A percentile compares a stretch with the other conserved stretches of the same genome.
Evolutionary conservation across 2,888 invertebrate genomes (phyloP).

Genomic region (Cartodere bifasciata): DNA sequence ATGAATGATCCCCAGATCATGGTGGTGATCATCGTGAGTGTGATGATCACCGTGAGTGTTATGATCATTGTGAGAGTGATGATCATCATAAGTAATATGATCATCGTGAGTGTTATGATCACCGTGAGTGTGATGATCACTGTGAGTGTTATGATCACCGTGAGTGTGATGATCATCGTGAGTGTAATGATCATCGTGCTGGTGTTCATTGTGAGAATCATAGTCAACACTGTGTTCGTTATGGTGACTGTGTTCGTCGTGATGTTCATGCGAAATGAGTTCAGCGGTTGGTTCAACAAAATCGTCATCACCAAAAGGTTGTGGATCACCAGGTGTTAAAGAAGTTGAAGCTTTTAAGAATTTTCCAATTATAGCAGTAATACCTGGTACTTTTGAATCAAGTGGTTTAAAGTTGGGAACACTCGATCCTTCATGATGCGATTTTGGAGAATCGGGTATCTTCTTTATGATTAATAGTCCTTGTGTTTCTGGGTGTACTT

Average conservation of each 20-base stretch:
- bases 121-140: conserved; percentile 1
- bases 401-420: conserved; percentile 22
- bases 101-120: background rate
- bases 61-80: no score
- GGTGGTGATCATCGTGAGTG: no score
- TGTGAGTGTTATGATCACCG: no score
- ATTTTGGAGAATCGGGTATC: conserved; percentile 20
- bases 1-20: no score
- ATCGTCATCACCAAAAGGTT: conserved; percentile 17
- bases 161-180: conserved; percentile 2
- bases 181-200: conserved; percentile 5
- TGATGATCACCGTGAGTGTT: no score
- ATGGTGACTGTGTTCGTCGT: conserved; percentile 6
- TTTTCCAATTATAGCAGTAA: conserved; percentile 21
- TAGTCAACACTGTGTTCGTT: conserved; percentile 10
- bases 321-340: conserved; percentile 21
- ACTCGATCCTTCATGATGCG: conserved; percentile 15
- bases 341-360: conserved; percentile 25
- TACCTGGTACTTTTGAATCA: conserved; percentile 17
- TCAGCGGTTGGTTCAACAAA: no score
- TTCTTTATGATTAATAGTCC: conserved; percentile 33
- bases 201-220: conserved; percentile 9
- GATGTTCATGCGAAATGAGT: no score
- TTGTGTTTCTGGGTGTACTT: conserved; percentile 21
- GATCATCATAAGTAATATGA: no score